phyloP scores from a whole-genome alignment of 2,888 invertebrate species.

The Hedya salicella region DNA sequence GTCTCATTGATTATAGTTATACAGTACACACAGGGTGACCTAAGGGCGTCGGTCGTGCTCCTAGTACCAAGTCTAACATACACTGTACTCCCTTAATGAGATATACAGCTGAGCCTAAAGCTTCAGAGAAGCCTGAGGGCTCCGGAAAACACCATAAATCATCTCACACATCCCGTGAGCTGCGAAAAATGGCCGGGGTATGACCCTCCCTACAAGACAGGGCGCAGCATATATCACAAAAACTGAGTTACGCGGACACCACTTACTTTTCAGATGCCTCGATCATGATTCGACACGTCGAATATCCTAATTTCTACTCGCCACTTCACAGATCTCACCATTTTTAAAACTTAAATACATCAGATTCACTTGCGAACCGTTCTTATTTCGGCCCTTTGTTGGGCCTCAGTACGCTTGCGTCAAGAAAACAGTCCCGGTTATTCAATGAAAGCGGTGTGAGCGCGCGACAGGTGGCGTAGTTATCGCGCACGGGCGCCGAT shows the following conservation, averaged over 20 bases:
- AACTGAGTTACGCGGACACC: conserved; percentile 67
- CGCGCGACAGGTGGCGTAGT: conserved; percentile 80
- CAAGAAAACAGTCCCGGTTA: conserved; percentile 77
- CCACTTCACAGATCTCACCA: conserved; percentile 93
- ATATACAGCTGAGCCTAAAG: conserved; percentile 38
- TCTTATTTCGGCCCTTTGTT: conserved; percentile 83
- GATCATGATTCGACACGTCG: conserved; percentile 94
- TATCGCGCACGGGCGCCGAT: conserved; percentile 64
- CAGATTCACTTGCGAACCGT: conserved; percentile 83
- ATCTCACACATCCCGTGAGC: conserved; percentile 63
- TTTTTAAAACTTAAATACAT: conserved; percentile 92
- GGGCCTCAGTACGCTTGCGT: conserved; percentile 84
- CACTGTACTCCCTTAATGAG: conserved; percentile 49
- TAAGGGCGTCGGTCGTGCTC: conserved; percentile 77
- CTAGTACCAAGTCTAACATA: conserved; percentile 52
- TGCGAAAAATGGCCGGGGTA: conserved; percentile 81
- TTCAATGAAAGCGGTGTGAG: conserved; percentile 78
- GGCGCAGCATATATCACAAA: conserved; percentile 69
- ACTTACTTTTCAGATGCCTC: conserved; percentile 96
- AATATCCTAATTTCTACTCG: conserved; percentile 93
- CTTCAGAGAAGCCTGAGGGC: conserved; percentile 46
- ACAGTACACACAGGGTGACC: conserved; percentile 66
- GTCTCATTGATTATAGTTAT: conserved; percentile 79
- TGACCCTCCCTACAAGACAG: conserved; percentile 75
- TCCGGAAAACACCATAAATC: conserved; percentile 57